Conservation (phyloP, 2,888 invertebrate genomes). For the Patella pellucida region DNA sequence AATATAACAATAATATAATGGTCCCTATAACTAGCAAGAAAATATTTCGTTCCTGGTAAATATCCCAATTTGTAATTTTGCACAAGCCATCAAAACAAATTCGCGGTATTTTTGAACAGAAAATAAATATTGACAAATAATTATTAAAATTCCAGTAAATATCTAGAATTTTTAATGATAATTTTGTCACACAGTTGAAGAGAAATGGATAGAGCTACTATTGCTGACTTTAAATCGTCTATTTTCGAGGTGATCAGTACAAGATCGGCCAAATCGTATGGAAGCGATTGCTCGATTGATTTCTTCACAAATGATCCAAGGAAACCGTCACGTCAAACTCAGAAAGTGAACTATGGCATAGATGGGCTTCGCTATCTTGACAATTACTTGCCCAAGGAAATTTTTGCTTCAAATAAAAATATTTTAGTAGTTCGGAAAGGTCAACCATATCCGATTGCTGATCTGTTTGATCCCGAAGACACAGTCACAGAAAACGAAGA, state of each 20-base stretch:
- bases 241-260: neutral
- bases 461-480: neutral
- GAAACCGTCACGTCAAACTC: neutral
- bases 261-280: neutral
- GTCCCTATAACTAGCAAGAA: no score
- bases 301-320: neutral
- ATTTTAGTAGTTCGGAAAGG: neutral
- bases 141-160: no score
- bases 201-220: neutral
- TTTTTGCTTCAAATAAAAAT: neutral
- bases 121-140: no score
- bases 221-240: neutral
- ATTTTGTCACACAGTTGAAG: no score
- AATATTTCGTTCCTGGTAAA: no score
- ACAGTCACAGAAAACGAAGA: neutral
- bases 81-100: no score
- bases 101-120: no score
- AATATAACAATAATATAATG: no score
- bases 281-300: neutral
- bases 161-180: no score
- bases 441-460: neutral
- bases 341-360: neutral
- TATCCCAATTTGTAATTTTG: no score
- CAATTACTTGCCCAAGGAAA: neutral
- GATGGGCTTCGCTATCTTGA: neutral